A percentile compares a stretch with the other conserved stretches of the same genome.
Evolutionary conservation across 2,113 vertebrate species (phyloP).

Genomic region (Paraplagusia blochii): DNA sequence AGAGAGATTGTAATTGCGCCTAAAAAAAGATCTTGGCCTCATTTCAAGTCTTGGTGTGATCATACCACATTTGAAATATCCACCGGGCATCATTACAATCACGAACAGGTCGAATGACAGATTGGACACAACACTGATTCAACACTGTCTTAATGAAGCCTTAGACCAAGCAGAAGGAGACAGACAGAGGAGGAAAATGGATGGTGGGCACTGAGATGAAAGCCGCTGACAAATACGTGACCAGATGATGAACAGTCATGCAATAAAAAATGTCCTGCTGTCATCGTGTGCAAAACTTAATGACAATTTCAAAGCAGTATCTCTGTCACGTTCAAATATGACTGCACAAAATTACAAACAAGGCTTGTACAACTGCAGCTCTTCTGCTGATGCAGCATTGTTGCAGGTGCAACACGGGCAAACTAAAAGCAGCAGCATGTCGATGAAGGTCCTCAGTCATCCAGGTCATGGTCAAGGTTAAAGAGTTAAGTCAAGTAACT

Average conservation of each 20-base stretch:
- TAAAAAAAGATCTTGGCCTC: slow-evolving; percentile 60
- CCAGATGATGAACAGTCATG: slow-evolving; percentile 27
- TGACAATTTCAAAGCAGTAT: neutral
- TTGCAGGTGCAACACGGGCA: no score
- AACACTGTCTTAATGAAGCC: slow-evolving; percentile 67
- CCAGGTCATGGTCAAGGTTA: no score
- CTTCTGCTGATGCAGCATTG: no score
- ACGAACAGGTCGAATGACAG: slow-evolving; percentile 60
- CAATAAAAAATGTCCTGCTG: slow-evolving; percentile 7
- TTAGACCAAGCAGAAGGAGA: slow-evolving; percentile 36
- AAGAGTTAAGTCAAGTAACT: no score
- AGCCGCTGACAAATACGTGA: slow-evolving; percentile 35
- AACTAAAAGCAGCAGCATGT: no score
- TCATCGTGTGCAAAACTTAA: neutral
- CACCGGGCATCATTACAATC: slow-evolving; percentile 69
- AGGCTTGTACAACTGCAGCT: no score
- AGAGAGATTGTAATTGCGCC: slow-evolving; percentile 32
- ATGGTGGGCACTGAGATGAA: slow-evolving; percentile 33
- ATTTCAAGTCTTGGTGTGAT: slow-evolving; percentile 53
- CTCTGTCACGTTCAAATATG: no score
- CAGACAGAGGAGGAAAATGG: slow-evolving; percentile 19
- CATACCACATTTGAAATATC: slow-evolving; percentile 62
- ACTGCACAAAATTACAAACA: no score
- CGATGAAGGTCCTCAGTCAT: no score
- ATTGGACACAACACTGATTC: slow-evolving; percentile 62